Percentiles rank a stretch among this genome's conserved stretches.
Conservation (phyloP, 2,888 invertebrate genomes). For the Anoncus sp. region DNA sequence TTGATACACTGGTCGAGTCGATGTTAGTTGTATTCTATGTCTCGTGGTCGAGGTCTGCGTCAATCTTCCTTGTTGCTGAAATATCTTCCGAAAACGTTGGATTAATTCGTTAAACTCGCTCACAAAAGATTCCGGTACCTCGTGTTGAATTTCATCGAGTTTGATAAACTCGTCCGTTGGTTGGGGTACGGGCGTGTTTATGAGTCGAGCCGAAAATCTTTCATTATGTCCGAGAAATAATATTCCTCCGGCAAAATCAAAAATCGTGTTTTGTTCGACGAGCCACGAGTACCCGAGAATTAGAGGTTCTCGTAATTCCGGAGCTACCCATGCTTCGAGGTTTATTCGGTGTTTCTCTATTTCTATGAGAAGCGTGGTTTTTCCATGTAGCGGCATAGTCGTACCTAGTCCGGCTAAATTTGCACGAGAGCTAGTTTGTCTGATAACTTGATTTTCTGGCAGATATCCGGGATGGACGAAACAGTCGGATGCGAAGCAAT, state of each 20-base stretch:
- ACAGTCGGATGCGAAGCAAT: constrained; percentile 47
- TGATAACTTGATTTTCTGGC: neutral
- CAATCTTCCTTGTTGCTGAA: neutral
- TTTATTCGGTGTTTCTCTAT: neutral
- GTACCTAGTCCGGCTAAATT: constrained; percentile 6
- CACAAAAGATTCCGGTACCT: too few species aligned
- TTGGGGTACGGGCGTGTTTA: neutral
- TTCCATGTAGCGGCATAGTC: neutral
- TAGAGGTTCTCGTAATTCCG: constrained; percentile 2
- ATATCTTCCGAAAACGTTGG: too few species aligned
- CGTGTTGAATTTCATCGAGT: neutral
- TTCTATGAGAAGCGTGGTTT: neutral
- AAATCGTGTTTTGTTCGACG: constrained; percentile 7
- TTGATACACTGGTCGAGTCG: constrained; percentile 18
- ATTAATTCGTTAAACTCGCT: too few species aligned
- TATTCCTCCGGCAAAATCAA: constrained; percentile 19
- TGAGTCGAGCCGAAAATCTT: neutral
- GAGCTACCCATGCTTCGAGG: constrained; percentile 25
- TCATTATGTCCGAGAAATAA: constrained; percentile 5
- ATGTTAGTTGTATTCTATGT: constrained; percentile 19
- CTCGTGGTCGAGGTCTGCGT: neutral
- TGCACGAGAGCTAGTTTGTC: neutral
- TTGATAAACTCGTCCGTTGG: neutral
- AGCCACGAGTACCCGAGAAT: constrained; percentile 52
- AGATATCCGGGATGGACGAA: constrained; percentile 24